These are phyloP conservation scores for Thysanoteuthis rhombus DNA, from an alignment of 2,888 invertebrate species.

Conservation along the genomic window DNA sequence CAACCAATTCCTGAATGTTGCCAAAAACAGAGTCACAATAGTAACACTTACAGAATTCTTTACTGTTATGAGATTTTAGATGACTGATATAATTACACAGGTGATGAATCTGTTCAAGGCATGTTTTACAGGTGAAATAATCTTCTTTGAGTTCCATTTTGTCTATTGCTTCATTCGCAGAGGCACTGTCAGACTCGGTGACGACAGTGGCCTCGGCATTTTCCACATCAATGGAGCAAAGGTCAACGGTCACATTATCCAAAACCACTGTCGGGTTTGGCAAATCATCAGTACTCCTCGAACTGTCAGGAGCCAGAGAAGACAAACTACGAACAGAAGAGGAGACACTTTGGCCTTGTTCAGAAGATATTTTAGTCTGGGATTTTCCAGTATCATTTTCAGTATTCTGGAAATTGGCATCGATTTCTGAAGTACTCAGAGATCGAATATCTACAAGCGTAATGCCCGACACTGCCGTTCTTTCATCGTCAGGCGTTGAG, in stretches of 20 bases:
- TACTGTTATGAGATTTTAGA: constrained; percentile 25
- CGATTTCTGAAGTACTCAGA: constrained; percentile 24
- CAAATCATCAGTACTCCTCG: background rate
- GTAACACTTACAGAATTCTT: constrained; percentile 16
- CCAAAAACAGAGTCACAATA: constrained; percentile 23
- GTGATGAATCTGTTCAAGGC: background rate
- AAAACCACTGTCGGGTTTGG: background rate
- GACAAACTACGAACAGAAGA: background rate
- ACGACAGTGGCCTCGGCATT: background rate
- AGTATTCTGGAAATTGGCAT: background rate
- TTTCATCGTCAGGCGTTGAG: background rate
- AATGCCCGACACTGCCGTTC: constrained; percentile 21
- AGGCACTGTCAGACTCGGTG: background rate
- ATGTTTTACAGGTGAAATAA: constrained; percentile 19
- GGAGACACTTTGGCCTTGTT: background rate
- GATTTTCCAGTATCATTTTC: background rate
- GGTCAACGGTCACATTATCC: background rate
- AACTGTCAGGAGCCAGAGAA: background rate
- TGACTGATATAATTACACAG: constrained; percentile 17
- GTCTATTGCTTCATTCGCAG: background rate
- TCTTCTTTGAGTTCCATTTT: background rate
- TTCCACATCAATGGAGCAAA: constrained; percentile 13
- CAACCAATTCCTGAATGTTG: constrained; percentile 1
- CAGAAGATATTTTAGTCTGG: background rate
- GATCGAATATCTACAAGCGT: constrained; percentile 26